Conservation (phyloP, 2,888 invertebrate genomes). For the Caenorhabditis zanzibari region DNA sequence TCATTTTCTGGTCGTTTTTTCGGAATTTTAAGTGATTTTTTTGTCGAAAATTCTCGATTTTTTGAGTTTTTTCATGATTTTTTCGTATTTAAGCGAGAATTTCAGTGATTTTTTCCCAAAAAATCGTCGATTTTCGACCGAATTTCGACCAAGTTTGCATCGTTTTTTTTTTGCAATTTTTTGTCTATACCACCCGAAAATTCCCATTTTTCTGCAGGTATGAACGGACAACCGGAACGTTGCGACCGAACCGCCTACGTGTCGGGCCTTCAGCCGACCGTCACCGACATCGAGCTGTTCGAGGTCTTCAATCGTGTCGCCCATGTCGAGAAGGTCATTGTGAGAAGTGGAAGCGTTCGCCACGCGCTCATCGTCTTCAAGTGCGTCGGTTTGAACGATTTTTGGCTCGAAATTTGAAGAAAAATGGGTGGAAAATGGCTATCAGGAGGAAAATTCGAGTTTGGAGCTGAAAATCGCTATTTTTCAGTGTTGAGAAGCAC, state of each 20-base stretch:
- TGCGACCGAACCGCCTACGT: constrained; percentile 67
- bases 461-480: too few species aligned
- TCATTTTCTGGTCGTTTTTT: background rate
- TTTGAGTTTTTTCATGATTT: constrained; percentile 16
- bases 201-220: constrained; percentile 6
- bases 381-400: constrained; percentile 32
- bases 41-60: constrained; percentile 7
- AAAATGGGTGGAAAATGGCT: too few species aligned
- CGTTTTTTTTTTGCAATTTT: background rate
- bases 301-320: constrained; percentile 63
- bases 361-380: constrained; percentile 65
- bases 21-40: background rate
- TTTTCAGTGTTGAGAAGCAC: too few species aligned
- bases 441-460: too few species aligned
- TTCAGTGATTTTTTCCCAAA: background rate
- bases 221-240: constrained; percentile 62
- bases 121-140: background rate
- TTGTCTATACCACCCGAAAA: background rate
- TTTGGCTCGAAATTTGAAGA: background rate
- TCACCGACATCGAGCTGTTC: constrained; percentile 64
- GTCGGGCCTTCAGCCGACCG: constrained; percentile 56
- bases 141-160: background rate
- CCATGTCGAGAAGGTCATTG: constrained; percentile 67
- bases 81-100: background rate
- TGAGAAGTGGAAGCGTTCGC: constrained; percentile 47